Evolutionary conservation across 2,888 invertebrate genomes (phyloP).

Genomic region (Drosophila birchii): DNA sequence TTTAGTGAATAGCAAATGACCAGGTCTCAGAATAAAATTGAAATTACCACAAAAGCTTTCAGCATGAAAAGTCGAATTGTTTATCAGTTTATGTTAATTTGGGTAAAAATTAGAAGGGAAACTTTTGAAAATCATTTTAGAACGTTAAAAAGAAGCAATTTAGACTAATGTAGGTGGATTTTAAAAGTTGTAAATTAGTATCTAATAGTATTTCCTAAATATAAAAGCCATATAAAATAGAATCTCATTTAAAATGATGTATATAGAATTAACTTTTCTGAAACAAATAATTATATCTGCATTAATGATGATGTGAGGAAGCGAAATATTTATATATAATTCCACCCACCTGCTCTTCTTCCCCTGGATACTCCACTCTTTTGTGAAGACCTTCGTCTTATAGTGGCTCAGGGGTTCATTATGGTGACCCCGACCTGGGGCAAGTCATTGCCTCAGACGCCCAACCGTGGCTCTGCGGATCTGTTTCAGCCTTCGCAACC

Average conservation of each 20-base stretch:
- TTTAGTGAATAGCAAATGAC: background rate
- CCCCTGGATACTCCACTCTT: background rate
- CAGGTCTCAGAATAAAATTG: background rate
- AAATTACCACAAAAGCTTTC: background rate
- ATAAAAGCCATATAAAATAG: background rate
- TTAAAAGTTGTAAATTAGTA: background rate
- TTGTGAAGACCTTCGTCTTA: constrained; percentile 16
- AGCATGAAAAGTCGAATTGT: constrained; percentile 2
- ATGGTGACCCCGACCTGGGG: constrained; percentile 34
- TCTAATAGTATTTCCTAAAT: background rate
- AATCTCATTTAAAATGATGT: background rate
- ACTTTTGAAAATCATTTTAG: background rate
- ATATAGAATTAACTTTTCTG: background rate
- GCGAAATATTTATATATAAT: background rate
- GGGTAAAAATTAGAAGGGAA: constrained; percentile 3
- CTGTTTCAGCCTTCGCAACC: constrained; percentile 37
- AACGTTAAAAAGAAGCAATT: constrained; percentile 1
- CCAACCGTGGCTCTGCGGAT: constrained; percentile 26
- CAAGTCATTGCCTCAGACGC: constrained; percentile 46
- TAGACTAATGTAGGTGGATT: background rate
- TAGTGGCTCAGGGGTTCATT: constrained; percentile 17
- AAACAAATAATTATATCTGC: background rate
- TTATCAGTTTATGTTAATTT: constrained; percentile 6
- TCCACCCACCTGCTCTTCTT: constrained; percentile 15
- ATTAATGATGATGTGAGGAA: background rate